phyloP scores from a whole-genome alignment of 30 jellyfish, hydroid and myxozoan genomes.

The Cassiopea andromeda region DNA sequence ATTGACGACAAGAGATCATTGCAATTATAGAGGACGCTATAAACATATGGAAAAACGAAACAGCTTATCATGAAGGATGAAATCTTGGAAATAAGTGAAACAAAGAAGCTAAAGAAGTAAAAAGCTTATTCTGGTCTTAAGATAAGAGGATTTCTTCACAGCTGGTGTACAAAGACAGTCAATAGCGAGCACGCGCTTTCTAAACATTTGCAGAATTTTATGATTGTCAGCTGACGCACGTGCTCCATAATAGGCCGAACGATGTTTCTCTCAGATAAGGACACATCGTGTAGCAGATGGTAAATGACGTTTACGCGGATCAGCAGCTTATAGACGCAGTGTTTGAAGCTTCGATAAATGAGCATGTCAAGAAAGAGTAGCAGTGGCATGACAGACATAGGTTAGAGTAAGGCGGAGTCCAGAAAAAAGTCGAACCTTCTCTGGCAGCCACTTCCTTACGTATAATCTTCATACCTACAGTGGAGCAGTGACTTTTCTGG shows the following conservation, averaged over 20 bases:
- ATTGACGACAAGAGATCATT: too few relatives aligned
- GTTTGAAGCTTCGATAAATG: neutral
- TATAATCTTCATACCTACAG: too few relatives aligned
- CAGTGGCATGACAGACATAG: too few relatives aligned
- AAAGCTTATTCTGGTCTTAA: neutral
- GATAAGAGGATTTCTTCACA: conserved; percentile 23
- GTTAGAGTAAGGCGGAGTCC: too few relatives aligned
- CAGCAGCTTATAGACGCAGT: too few relatives aligned
- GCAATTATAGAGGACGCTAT: too few relatives aligned
- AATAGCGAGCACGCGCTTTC: conserved; percentile 30
- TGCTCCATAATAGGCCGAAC: conserved; percentile 10
- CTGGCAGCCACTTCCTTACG: too few relatives aligned
- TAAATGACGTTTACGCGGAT: neutral
- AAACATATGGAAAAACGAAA: too few relatives aligned
- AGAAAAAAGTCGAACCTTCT: too few relatives aligned
- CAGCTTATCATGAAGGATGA: neutral
- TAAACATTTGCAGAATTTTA: neutral
- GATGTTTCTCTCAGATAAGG: neutral
- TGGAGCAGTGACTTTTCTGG: too few relatives aligned
- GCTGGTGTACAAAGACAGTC: conserved; percentile 34
- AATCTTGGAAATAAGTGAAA: neutral
- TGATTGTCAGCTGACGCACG: conserved; percentile 17
- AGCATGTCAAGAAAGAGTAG: neutral
- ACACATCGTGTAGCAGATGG: neutral
- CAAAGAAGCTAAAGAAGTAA: neutral